Conservation (phyloP, 2,113 vertebrate species). For the Tachysurus vachellii region DNA sequence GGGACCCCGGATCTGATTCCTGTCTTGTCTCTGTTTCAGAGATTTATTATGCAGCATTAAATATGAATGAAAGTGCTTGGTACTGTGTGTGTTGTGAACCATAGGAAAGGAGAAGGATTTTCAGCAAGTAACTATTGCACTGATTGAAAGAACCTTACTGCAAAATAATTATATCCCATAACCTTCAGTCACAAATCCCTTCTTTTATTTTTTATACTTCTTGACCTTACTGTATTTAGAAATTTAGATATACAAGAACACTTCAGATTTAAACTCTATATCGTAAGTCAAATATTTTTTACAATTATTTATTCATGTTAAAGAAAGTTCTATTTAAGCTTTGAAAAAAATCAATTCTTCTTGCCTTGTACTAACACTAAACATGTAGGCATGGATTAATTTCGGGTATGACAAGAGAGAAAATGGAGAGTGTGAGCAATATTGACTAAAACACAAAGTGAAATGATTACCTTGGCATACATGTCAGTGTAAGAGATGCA, state of each 20-base stretch:
- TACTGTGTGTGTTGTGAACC: constrained; percentile 49
- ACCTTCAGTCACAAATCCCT: neutral
- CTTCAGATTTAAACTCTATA: constrained; percentile 21
- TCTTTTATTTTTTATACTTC: neutral
- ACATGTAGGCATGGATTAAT: constrained; percentile 24
- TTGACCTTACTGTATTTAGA: neutral
- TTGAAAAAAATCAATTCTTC: constrained; percentile 27
- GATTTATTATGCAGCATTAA: constrained; percentile 73
- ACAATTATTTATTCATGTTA: constrained; percentile 38
- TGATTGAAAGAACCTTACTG: neutral
- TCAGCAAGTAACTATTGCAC: constrained; percentile 33
- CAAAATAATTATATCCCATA: constrained; percentile 9
- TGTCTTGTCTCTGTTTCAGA: constrained; percentile 55
- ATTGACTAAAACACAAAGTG: constrained; percentile 40
- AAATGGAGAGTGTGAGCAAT: constrained; percentile 25
- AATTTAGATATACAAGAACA: neutral
- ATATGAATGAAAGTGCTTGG: constrained; percentile 69
- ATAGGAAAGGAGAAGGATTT: constrained; percentile 34
- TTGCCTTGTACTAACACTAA: constrained; percentile 31
- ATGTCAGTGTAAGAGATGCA: constrained; percentile 38
- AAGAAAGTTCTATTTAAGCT: constrained; percentile 23
- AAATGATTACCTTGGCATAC: constrained; percentile 18
- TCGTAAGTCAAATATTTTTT: constrained; percentile 31
- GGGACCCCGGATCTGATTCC: constrained; percentile 60
- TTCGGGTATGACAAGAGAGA: constrained; percentile 12